Evolutionary conservation across 2,888 invertebrate species (phyloP).

Genomic region (Nineta flava): DNA sequence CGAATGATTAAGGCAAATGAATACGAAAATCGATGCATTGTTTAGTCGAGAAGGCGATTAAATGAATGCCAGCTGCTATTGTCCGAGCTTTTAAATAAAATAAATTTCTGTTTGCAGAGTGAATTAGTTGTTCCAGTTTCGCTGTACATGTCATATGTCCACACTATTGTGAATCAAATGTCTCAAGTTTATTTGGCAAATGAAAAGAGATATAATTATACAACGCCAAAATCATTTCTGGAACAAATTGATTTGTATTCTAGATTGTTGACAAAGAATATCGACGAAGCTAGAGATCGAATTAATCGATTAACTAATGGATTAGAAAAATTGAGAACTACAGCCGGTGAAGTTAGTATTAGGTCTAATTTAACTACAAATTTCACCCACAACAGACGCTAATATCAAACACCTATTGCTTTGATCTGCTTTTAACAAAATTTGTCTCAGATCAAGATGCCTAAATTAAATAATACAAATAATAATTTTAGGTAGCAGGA

Average conservation of each 20-base stretch:
- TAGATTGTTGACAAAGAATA: constrained; percentile 52
- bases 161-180: constrained; percentile 74
- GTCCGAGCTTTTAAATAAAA: no score
- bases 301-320: constrained; percentile 74
- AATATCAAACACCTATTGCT: constrained; percentile 5
- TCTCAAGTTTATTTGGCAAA: constrained; percentile 65
- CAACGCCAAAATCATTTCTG: constrained; percentile 89
- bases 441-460: neutral
- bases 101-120: constrained; percentile 24
- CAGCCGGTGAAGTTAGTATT: constrained; percentile 54
- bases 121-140: constrained; percentile 49
- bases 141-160: constrained; percentile 80
- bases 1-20: no score
- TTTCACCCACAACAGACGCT: no score
- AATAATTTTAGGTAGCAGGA: constrained; percentile 43
- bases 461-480: neutral
- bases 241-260: constrained; percentile 77
- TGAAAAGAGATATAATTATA: constrained; percentile 85
- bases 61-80: no score
- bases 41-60: no score
- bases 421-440: neutral
- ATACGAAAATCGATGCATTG: no score
- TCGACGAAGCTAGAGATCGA: constrained; percentile 51
- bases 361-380: no score
- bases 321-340: constrained; percentile 69